These are phyloP conservation scores for Phasianus colchicus DNA, from an alignment of 2,113 vertebrate genomes.

Conservation along the genomic window DNA sequence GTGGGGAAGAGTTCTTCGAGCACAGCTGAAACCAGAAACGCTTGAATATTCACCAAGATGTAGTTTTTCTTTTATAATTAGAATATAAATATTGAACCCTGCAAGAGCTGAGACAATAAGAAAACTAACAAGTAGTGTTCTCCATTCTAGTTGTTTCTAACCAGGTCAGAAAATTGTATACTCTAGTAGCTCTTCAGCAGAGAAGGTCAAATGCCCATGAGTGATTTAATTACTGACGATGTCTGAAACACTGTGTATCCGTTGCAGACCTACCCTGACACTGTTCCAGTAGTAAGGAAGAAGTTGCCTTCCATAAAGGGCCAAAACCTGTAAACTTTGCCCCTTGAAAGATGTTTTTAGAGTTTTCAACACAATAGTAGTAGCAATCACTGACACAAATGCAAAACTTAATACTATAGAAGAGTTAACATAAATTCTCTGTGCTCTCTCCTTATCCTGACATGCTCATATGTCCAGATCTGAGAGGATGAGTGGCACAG, in stretches of 20 bases:
- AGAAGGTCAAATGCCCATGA: not conserved
- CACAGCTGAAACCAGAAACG: not conserved
- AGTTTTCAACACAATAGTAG: not conserved
- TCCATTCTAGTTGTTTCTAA: not conserved
- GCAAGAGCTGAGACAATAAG: not conserved
- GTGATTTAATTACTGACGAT: not conserved
- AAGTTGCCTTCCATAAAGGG: not conserved
- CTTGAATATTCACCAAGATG: not conserved
- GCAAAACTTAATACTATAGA: not conserved
- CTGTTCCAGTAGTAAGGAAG: not conserved
- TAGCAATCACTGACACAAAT: not conserved
- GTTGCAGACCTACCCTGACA: not conserved
- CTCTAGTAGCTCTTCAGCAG: not conserved
- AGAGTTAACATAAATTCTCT: not conserved
- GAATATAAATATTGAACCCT: not conserved
- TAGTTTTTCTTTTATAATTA: not conserved
- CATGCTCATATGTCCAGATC: not conserved
- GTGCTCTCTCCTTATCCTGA: not conserved
- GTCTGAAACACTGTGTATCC: not conserved
- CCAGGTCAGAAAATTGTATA: not conserved
- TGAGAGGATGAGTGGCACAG: not conserved
- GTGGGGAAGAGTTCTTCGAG: not conserved
- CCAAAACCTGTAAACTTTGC: not conserved
- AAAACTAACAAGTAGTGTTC: not conserved
- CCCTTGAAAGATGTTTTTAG: not conserved